Evolutionary conservation across 1,140 invertebrate genomes (phyloP), one percentile per base, ranked within the genome.

Genomic region (Dendrolimus punctatus): DNA sequence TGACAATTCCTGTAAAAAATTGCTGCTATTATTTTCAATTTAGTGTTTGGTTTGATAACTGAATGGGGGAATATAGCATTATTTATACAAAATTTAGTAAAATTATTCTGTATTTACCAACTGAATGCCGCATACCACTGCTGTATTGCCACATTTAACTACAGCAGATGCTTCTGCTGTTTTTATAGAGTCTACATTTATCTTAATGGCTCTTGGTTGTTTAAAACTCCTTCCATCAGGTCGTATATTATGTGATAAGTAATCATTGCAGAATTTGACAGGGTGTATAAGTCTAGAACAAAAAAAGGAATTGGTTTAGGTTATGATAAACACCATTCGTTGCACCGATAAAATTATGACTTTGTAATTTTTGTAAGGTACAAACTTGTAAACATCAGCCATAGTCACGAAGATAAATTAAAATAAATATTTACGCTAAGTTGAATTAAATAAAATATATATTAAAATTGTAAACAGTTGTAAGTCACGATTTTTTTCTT

Each of bases 1-100:
- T 49, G 91, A 90, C 53, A 95, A 74, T 88, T 94, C 93, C 92
- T 93, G 58, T 56, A 85, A 79, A 64, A 46, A 10, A 5, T 23
- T 41, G 23, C 23, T 23, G 23, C 23, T 3, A 23, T 23, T 23
- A 23, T 23, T 23, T 23, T 23, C 23, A 23, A 23, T 3, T 23
- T 23, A 23, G 23, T 23, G 23, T 23, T 23, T 23, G 23, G 23
- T 23, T 23, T 23, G 1, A 23, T 23, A 23, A 2, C 3, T 23
- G 3, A 23, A 23, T 23, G 23, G 23, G 23, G 23, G 23, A 23
- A 23, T 23, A 1, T 23, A 23, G 23, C 23, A 45, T 5, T 38
- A 8, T 6, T 37, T 8, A n/a, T 45, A 8, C 43, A 10, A 45
- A 45, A 23, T 37, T 38, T 48, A 48, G 39, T 8, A 36, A 10